Conservation (phyloP, 2,797 vertebrate genomes). For the Okamejei kenojei region DNA sequence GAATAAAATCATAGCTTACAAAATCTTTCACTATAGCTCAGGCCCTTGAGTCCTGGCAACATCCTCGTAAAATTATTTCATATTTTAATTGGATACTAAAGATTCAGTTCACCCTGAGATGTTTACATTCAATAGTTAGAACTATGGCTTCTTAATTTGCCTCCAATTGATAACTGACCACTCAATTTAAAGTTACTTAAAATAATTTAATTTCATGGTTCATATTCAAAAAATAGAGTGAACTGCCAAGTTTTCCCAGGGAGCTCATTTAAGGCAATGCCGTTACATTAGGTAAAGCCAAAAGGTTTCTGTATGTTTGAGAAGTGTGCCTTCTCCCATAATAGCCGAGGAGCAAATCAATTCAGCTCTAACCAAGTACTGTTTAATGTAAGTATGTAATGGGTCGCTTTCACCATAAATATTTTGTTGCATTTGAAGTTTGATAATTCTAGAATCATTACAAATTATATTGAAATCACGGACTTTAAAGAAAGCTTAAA, state of each 20-base stretch:
- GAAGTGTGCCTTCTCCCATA: neutral
- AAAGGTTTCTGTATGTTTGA: neutral
- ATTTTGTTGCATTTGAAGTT: constrained; percentile 5
- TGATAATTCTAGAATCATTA: constrained; percentile 12
- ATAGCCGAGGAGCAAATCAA: constrained; percentile 6
- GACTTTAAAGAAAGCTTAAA: neutral
- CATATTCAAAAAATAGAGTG: neutral
- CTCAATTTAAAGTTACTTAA: constrained; percentile 11
- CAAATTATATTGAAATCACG: constrained; percentile 16
- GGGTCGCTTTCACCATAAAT: neutral
- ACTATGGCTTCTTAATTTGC: neutral
- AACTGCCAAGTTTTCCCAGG: neutral
- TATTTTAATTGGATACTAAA: neutral
- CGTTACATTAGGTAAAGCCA: neutral
- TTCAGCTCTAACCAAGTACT: neutral
- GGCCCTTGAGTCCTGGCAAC: too few species aligned
- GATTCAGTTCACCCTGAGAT: neutral
- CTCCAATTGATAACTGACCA: neutral
- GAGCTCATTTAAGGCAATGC: neutral
- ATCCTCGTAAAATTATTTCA: neutral
- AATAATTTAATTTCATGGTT: neutral
- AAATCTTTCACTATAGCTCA: too few species aligned
- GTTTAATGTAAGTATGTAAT: too few species aligned
- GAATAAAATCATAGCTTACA: too few species aligned
- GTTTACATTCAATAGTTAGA: neutral